Conservation (phyloP, 2,113 vertebrate species). For the Anoura caudifer region DNA sequence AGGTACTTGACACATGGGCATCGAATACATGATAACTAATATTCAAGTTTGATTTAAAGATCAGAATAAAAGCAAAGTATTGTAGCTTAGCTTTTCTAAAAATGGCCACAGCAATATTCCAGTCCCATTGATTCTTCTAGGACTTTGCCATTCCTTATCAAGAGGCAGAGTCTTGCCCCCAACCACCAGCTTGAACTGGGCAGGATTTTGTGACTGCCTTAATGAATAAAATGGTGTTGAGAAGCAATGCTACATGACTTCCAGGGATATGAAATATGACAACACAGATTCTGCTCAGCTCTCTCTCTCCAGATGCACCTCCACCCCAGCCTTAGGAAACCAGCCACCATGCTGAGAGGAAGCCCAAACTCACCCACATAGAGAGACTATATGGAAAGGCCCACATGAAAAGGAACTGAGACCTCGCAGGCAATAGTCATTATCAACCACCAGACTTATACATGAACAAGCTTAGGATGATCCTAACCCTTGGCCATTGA, state of each 20-base stretch:
- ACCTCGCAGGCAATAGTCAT: background rate
- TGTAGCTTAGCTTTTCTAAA: background rate
- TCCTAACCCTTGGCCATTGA: background rate
- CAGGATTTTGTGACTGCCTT: background rate
- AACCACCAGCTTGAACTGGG: background rate
- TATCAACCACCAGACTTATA: background rate
- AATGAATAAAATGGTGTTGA: background rate
- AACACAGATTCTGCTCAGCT: background rate
- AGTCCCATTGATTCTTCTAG: background rate
- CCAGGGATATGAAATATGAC: background rate
- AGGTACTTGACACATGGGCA: background rate
- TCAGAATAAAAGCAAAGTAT: background rate
- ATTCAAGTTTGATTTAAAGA: background rate
- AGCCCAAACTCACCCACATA: background rate
- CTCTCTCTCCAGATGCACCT: background rate
- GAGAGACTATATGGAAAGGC: background rate
- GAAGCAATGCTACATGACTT: background rate
- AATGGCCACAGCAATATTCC: background rate
- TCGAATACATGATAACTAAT: background rate
- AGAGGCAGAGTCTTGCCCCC: background rate
- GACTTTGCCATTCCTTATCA: background rate
- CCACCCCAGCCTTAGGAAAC: background rate
- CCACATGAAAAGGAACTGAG: background rate
- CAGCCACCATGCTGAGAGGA: background rate
- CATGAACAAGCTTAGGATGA: background rate